Percentiles rank a stretch among this genome's conserved stretches.
Evolutionary conservation across 2,113 vertebrate species (phyloP).

Genomic region (Rhea americana): DNA sequence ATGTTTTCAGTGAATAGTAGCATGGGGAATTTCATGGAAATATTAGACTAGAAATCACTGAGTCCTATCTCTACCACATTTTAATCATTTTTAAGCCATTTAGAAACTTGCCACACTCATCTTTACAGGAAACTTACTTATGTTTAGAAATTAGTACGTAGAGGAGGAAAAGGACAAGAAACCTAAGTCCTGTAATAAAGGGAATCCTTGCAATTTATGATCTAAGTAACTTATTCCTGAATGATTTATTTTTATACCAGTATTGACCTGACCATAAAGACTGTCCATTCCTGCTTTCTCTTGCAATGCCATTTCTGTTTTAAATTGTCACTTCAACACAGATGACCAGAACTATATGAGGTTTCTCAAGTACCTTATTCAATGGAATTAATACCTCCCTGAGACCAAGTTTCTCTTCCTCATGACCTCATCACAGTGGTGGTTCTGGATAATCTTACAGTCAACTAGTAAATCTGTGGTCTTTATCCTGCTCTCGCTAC

Average conservation of each 20-base stretch:
- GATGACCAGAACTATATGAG: not conserved
- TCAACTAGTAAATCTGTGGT: not conserved
- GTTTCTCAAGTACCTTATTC: not conserved
- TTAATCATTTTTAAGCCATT: not conserved
- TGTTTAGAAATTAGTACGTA: no score
- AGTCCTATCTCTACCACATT: not conserved
- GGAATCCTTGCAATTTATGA: not conserved
- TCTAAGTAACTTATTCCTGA: not conserved
- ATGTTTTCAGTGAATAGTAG: not conserved
- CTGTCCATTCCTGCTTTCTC: not conserved
- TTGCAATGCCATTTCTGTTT: not conserved
- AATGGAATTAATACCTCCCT: not conserved
- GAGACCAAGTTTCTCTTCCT: not conserved
- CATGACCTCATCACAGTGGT: not conserved
- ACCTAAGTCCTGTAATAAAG: not conserved
- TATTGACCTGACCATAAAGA: not conserved
- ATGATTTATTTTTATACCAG: not conserved
- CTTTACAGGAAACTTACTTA: not conserved
- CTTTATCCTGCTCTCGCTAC: not conserved
- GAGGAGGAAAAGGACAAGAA: no score
- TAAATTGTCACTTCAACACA: not conserved
- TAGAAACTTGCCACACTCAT: not conserved
- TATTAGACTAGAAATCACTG: not conserved
- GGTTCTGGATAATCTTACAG: not conserved
- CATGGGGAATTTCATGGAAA: not conserved